Conservation (phyloP, 1,140 invertebrate species). For the Ceratina japonica region DNA sequence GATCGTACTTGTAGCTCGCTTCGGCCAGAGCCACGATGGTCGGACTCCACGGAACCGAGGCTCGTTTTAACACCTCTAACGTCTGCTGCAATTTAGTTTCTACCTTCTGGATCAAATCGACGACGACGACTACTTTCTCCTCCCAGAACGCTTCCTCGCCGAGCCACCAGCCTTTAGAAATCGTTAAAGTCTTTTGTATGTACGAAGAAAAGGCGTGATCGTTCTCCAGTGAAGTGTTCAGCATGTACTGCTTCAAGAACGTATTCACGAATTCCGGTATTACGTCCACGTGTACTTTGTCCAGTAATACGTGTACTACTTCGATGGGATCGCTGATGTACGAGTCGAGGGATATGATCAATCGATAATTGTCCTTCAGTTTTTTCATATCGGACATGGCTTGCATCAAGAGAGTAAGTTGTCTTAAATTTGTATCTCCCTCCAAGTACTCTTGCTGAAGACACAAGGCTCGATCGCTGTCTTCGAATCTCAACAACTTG, state of each 20-base stretch:
- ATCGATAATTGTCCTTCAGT: constrained; percentile 67
- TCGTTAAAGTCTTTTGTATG: constrained; percentile 67
- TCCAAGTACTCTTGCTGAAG: constrained; percentile 60
- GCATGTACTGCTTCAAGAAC: constrained; percentile 70
- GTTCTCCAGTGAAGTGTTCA: constrained; percentile 69
- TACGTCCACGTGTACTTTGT: constrained; percentile 65
- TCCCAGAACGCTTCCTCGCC: constrained; percentile 73
- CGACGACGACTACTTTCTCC: constrained; percentile 62
- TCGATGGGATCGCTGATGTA: constrained; percentile 67
- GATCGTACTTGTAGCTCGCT: constrained; percentile 60
- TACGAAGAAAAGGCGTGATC: constrained; percentile 68
- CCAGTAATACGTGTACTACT: constrained; percentile 65
- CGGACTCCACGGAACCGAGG: constrained; percentile 72
- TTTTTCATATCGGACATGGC: constrained; percentile 66
- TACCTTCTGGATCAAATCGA: constrained; percentile 67
- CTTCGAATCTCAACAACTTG: constrained; percentile 63
- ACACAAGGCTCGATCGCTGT: constrained; percentile 42
- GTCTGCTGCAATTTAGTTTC: constrained; percentile 69
- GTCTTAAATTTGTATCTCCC: constrained; percentile 51
- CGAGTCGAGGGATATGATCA: constrained; percentile 64
- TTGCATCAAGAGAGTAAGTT: constrained; percentile 62
- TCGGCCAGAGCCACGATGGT: constrained; percentile 65
- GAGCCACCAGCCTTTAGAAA: constrained; percentile 69
- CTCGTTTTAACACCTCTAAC: constrained; percentile 69
- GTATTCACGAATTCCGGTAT: constrained; percentile 64